Evolutionary conservation across 2,113 vertebrate genomes (phyloP).

Genomic region (Candoia aspera): DNA sequence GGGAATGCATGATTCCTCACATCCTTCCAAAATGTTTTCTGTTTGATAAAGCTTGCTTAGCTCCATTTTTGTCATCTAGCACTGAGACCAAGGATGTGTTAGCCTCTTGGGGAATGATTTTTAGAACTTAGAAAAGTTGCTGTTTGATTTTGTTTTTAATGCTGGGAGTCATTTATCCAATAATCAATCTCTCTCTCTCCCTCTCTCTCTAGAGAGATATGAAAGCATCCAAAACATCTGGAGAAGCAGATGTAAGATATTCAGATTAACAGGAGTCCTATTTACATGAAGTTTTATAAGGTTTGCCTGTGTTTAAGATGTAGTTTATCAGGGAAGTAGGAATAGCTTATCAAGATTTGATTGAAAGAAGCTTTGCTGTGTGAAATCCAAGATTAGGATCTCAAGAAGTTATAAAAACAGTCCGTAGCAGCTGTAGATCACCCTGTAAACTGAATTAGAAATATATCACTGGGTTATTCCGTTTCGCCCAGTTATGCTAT

Average conservation of each 20-base stretch:
- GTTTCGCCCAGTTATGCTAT: not conserved
- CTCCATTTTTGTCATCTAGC: constrained; percentile 55
- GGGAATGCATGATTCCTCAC: constrained; percentile 58
- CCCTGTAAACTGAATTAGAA: not conserved
- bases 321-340: not conserved
- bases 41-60: constrained; percentile 63
- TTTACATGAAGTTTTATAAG: not conserved
- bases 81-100: constrained; percentile 49
- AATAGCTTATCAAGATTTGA: not conserved
- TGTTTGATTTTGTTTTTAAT: not conserved
- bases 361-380: not conserved
- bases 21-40: constrained; percentile 68
- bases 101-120: constrained; percentile 55
- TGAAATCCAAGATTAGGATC: not conserved
- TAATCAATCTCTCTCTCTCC: not conserved
- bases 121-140: constrained; percentile 52
- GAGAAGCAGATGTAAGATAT: constrained; percentile 46
- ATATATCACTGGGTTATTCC: not conserved
- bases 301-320: not conserved
- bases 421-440: not conserved
- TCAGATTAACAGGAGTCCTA: constrained; percentile 27
- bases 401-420: not conserved
- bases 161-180: not conserved
- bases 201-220: constrained; percentile 30
- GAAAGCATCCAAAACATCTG: constrained; percentile 53